Evolutionary conservation across 1,140 invertebrate genomes (phyloP), one percentile per base, ranked within the genome.

Genomic region (Adoxophyes honmai): DNA sequence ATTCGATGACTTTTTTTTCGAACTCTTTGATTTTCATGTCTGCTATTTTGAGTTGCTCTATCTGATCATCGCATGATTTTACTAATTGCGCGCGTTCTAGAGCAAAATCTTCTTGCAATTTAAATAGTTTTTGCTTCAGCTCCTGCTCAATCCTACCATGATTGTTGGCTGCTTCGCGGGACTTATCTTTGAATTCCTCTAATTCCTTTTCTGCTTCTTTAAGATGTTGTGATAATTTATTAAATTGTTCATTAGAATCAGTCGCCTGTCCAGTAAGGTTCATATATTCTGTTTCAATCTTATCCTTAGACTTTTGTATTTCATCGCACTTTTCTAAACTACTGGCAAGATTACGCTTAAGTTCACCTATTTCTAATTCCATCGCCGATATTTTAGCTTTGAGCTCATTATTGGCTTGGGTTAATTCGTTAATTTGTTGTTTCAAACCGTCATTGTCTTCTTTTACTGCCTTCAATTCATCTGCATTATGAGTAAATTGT

Each of bases 161-260:
- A 51, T 74, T 81, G 60, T 88, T 88, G 4, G 71, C 61, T n/a
- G 72, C 71, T 70, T 89, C 88, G 57, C 88, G 81, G 39, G 81
- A 70, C 63, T 86, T 82, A 62, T 90, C 87, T 68, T 86, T 88
- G 10, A 88, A 62, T 15, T 79, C 75, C 62, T 86, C 81, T 3
- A 90, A 57, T 68, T 88, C 87, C 57, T 86, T 89, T 72, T 90
- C 89, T 11, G 81, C 80, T 33, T 89, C 78, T 73, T 84, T 87
- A 4, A 90, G 66, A 69, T 89, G 87, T 59, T 86, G 80, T 8
- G 81, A 77, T 51, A 89, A 56, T 62, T 80, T 75, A 63, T 82
- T 89, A 54, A 89, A 88, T 60, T 90, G 87, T 60, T 90, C 88
- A 62, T 88, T 89, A 10, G 86, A 89, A 73, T 86, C 78, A 38